Evolutionary conservation across 2,113 vertebrate genomes (phyloP), one percentile per base, ranked within the genome.

Genomic region (Saguinus midas): DNA sequence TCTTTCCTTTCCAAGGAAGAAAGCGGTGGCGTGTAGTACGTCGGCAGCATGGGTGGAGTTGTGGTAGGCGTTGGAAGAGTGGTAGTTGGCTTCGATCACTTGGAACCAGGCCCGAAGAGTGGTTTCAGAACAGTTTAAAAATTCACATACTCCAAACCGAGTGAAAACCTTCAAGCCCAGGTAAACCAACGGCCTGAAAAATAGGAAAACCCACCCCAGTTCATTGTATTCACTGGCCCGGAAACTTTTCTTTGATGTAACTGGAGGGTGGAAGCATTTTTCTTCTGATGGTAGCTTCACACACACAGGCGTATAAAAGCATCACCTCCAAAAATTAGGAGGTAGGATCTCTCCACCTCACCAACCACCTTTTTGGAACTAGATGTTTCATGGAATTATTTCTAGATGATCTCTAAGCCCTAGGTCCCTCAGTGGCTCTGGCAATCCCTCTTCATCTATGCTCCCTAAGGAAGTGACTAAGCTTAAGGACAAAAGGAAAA

Each of bases 1-100:
- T 98, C 98, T 98, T 27, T 99, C 99, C 95, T 99, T 99, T 75
- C 99, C 98, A 0, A 99, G 99, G 96, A 99, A 99, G 98, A 99
- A 99, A 45, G 99, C 99, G 0, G 99, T 99, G 43, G 99, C 99
- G 0, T 99, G 99, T 90, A 99, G 98, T 45, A 99, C 99, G 1
- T 99, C 99, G 0, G 99, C 99, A 0, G 99, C 99, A 0, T 99
- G 99, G 0, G 99, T 99, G 95, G 99, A 99, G 98, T 99, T 99
- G 97, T 99, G 99, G 98, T 99, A 99, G 37, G 99, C 99, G 73
- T 99, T 99, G 97, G 99, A 99, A 5, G 99, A 98, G 93, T 99
- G 99, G 97, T 99, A 99, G 97, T 99, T 99, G 94, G 99, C 99
- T 98, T 99, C 99, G 1, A 99, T 99, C 96, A 99, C 97, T 98